These are phyloP conservation scores for Sebastes vulpes DNA, from an alignment of 2,797 vertebrate genomes.

Conservation along the genomic window DNA sequence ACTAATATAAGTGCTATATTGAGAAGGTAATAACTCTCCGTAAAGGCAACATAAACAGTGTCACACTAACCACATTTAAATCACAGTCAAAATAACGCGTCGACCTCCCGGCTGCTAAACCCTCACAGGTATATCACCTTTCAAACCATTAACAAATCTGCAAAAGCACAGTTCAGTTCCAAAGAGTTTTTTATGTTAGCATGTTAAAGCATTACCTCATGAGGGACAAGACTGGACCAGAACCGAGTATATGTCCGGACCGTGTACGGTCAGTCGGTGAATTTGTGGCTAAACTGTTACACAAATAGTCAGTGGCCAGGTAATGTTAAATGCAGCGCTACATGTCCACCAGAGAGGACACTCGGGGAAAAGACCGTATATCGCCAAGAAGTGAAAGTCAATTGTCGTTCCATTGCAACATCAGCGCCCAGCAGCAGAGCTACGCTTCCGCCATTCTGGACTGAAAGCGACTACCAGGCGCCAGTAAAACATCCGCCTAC, in stretches of 20 bases:
- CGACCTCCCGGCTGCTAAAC: constrained; percentile 1
- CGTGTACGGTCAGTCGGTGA: too few relatives aligned
- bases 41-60: constrained; percentile 8
- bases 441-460: too few relatives aligned
- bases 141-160: not conserved
- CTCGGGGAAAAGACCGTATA: rapidly evolving
- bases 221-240: not conserved
- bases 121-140: not conserved
- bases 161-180: not conserved
- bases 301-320: too few relatives aligned
- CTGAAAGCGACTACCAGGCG: too few relatives aligned
- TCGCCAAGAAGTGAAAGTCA: too few relatives aligned
- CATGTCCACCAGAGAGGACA: too few relatives aligned
- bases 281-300: too few relatives aligned
- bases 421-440: too few relatives aligned
- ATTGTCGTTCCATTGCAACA: too few relatives aligned
- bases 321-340: too few relatives aligned
- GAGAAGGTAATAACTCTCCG: constrained; percentile 8
- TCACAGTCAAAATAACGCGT: constrained; percentile 14
- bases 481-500: too few relatives aligned
- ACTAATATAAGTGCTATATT: constrained; percentile 22
- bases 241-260: too few relatives aligned
- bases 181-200: not conserved
- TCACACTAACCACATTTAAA: constrained; percentile 30
- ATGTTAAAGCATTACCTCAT: constrained; percentile 10